Evolutionary conservation across 2,797 vertebrate species (phyloP).

Genomic region (Microhierax caerulescens): DNA sequence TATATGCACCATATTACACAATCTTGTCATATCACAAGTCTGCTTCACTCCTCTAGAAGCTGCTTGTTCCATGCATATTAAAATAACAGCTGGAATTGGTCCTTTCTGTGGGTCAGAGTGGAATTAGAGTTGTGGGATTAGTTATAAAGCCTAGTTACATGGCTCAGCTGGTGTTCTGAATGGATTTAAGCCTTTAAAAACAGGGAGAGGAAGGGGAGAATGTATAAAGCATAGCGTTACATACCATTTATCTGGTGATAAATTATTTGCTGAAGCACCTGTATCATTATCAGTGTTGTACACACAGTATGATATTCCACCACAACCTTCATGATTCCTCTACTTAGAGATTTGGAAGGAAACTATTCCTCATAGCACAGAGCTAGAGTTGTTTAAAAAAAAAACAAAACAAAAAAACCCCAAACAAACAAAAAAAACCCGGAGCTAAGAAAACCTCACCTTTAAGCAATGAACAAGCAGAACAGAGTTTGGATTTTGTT

Average conservation of each 20-base stretch:
- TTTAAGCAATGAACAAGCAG: neutral
- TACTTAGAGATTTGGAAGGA: neutral
- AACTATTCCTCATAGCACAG: neutral
- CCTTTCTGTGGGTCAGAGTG: slow-evolving; percentile 14
- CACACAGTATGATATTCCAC: neutral
- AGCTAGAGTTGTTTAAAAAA: neutral
- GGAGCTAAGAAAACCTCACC: neutral
- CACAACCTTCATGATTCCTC: neutral
- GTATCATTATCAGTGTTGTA: neutral
- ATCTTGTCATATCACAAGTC: too few relatives aligned
- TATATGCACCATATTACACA: fast-evolving
- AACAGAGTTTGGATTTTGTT: neutral
- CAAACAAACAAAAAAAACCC: too few relatives aligned
- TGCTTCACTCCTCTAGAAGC: neutral
- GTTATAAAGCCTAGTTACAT: slow-evolving; percentile 1
- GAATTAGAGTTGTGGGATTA: slow-evolving; percentile 57
- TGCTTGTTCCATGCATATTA: neutral
- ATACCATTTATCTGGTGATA: neutral
- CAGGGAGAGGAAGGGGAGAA: neutral
- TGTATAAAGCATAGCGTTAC: neutral
- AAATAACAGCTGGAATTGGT: neutral
- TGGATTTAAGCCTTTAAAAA: slow-evolving; percentile 10
- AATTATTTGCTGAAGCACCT: neutral
- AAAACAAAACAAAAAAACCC: neutral
- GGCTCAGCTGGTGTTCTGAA: neutral